phyloP scores from a whole-genome alignment of 2,888 invertebrate genomes.

The Lydus trimaculatus region DNA sequence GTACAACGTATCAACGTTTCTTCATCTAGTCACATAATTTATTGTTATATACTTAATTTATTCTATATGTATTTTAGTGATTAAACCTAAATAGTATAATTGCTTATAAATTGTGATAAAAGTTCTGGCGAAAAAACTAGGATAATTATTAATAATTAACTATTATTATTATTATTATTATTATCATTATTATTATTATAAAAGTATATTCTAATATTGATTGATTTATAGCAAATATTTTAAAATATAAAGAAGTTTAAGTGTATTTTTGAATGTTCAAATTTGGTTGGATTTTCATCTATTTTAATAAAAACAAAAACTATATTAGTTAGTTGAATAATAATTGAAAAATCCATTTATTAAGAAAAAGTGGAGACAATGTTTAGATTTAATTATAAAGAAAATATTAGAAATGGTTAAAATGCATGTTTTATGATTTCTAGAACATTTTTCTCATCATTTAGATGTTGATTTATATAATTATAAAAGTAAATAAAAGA shows the following conservation, averaged over 20 bases:
- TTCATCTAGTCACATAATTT: slow-evolving; percentile 50
- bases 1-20: slow-evolving; percentile 31
- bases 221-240: slow-evolving; percentile 35
- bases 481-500: slow-evolving; percentile 25
- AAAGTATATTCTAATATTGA: slow-evolving; percentile 18
- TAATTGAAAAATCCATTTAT: background rate
- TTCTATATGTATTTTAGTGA: slow-evolving; percentile 42
- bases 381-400: slow-evolving; percentile 34
- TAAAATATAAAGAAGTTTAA: slow-evolving; percentile 22
- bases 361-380: slow-evolving; percentile 23
- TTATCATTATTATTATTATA: background rate
- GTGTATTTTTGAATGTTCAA: slow-evolving; percentile 36
- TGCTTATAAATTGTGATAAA: slow-evolving; percentile 58
- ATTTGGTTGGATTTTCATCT: slow-evolving; percentile 32
- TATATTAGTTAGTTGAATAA: slow-evolving; percentile 5
- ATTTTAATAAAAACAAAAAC: slow-evolving; percentile 25
- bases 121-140: slow-evolving; percentile 29
- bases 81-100: slow-evolving; percentile 48
- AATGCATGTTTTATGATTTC: slow-evolving; percentile 41
- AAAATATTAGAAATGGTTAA: background rate
- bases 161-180: background rate
- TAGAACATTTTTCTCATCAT: slow-evolving; percentile 36
- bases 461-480: slow-evolving; percentile 34
- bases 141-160: slow-evolving; percentile 14
- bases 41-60: slow-evolving; percentile 51